Base-by-base conservation (phyloP, 2,888 invertebrate species). In the Mythimna albipuncta region DNA sequence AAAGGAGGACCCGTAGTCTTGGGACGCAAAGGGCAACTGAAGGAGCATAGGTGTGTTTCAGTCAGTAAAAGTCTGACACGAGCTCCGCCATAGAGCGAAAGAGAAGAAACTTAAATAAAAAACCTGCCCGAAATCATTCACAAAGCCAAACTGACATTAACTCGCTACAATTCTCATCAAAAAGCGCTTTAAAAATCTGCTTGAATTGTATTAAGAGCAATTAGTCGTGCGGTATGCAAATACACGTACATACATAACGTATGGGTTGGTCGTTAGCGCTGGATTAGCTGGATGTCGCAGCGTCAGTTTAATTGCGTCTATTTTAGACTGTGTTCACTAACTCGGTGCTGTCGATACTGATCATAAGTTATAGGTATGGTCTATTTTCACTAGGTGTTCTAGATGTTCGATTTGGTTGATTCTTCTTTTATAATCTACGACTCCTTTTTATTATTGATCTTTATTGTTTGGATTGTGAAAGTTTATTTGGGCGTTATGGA, bases 231-330 rank as follows among this genome's bases (percentile, higher is more conserved):
- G 38, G 55, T 75, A 50, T 57, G 71, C 59, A 79, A 72, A 77
- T 77, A 61, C 52, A 70, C 32, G 35, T 66, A 67, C 61, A 54
- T 75, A 54, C 52, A 52, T 54, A 68, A 62, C 21, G 38, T 57
- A 64, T 16, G 54, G 44, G 21, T 61, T 62, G 64, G 68, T 80
- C 79, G 75, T 84, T 83, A 79, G 64, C 64, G 76, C 57, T 57
- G 64, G 76, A 84, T 86, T 74, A 79, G 74, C 65, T 78, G 72
- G 61, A 70, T 83, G 80, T 86, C 81, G 77, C 79, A 71, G 63
- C 64, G 75, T 70, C 73, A 62, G 57, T 79, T 81, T 79, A 85
- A 85, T 85, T 82, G 75, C 85, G 61, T 72, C 78, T 83, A 86
- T 81, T 84, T 85, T 72, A 71, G 76, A 55, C 44, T 44, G 67